Evolutionary conservation across 1,140 invertebrate genomes (phyloP).

Genomic region (Hylaeus anthracinus): DNA sequence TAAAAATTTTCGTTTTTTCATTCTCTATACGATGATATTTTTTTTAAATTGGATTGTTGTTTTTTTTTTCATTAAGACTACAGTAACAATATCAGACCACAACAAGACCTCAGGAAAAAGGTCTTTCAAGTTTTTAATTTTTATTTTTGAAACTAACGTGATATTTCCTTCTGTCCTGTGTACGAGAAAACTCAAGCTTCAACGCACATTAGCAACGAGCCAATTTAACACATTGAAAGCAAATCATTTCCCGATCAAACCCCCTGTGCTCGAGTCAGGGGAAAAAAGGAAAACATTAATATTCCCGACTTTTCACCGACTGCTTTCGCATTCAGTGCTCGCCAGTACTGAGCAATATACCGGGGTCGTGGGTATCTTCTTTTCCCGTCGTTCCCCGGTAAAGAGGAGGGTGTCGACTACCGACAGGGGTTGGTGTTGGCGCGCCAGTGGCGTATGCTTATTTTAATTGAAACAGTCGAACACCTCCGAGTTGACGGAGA

Average conservation of each 20-base stretch:
- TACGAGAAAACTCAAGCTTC: neutral
- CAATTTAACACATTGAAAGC: neutral
- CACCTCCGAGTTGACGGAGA: constrained; percentile 69
- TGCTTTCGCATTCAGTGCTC: constrained; percentile 78
- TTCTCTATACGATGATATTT: no score
- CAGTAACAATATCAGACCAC: no score
- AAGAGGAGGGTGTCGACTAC: constrained; percentile 44
- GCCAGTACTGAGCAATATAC: constrained; percentile 77
- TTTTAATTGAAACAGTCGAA: constrained; percentile 80
- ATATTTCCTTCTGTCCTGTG: constrained; percentile 12
- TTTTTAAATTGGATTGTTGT: no score
- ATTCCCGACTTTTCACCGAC: constrained; percentile 48
- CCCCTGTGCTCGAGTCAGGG: neutral
- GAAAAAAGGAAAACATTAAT: constrained; percentile 55
- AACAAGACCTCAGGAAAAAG: no score
- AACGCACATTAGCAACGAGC: neutral
- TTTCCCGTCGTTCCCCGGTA: constrained; percentile 52
- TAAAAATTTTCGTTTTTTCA: no score
- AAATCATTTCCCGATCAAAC: constrained; percentile 6
- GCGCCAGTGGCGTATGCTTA: constrained; percentile 76
- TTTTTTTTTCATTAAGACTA: no score
- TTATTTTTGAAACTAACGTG: no score
- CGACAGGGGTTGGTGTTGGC: constrained; percentile 58
- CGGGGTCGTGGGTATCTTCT: constrained; percentile 64
- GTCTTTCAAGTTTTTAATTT: no score